phyloP scores from a whole-genome alignment of 23 tunicate species.

The Halocynthia aurantium region DNA sequence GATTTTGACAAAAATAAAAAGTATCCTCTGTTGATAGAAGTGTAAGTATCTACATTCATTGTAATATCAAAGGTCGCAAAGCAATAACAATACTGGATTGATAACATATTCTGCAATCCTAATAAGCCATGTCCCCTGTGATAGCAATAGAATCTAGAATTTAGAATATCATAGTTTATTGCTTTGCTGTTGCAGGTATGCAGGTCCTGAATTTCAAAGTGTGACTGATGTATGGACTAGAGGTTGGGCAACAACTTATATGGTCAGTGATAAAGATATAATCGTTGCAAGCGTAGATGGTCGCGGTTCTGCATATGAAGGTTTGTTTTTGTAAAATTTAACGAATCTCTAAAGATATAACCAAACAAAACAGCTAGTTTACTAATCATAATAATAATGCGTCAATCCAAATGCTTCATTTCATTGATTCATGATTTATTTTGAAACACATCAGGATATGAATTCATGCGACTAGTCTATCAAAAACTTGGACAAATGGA shows the following conservation, averaged over 20 bases:
- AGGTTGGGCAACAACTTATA: slow-evolving; percentile 80
- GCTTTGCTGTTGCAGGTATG: slow-evolving; percentile 45
- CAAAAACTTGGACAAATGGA: slow-evolving; percentile 77
- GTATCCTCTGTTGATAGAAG: slow-evolving; percentile 88
- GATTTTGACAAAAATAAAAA: slow-evolving; percentile 57
- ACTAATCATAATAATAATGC: no score
- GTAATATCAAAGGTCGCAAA: background rate
- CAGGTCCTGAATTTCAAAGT: slow-evolving; percentile 98
- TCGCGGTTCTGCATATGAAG: slow-evolving; percentile 95
- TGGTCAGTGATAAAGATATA: slow-evolving; percentile 78
- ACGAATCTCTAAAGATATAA: background rate
- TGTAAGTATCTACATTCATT: slow-evolving; percentile 39
- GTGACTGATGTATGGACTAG: slow-evolving; percentile 44
- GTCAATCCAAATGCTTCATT: no score
- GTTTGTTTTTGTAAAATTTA: slow-evolving; percentile 9
- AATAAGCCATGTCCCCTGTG: no score
- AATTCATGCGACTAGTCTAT: slow-evolving; percentile 82
- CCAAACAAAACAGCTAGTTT: background rate
- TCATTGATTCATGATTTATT: no score
- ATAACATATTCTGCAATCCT: no score
- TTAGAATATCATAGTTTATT: background rate
- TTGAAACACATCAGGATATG: slow-evolving; percentile 41
- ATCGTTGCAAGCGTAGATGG: slow-evolving; percentile 94
- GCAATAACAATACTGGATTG: background rate
- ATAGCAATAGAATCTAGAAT: background rate